phyloP scores from a whole-genome alignment of 2,113 vertebrate genomes.

The Sus scrofa region T2T-Sscrofa CM000817.6:67925501-67926000 shows the following conservation, averaged over 20 bases:
- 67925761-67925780: conserved; percentile 54
- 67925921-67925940: background rate
- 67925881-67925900: accelerated
- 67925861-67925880: background rate
- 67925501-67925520: conserved; percentile 54
- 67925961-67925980: conserved; percentile 54
- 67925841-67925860: background rate
- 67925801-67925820: too few relatives aligned
- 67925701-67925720: background rate
- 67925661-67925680: too few relatives aligned
- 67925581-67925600: too few relatives aligned
- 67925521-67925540: too few relatives aligned
- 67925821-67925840: too few relatives aligned
- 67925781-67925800: background rate
- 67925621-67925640: background rate
- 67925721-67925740: background rate
- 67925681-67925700: background rate
- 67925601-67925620: background rate
- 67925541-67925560: too few relatives aligned
- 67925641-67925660: too few relatives aligned
- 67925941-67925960: background rate
- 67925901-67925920: background rate
- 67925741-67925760: background rate
- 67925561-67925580: too few relatives aligned
- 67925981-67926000: conserved; percentile 59